Base-by-base conservation (phyloP, 2,888 invertebrate genomes). In the Ommatoiulus sabulosus region DNA sequence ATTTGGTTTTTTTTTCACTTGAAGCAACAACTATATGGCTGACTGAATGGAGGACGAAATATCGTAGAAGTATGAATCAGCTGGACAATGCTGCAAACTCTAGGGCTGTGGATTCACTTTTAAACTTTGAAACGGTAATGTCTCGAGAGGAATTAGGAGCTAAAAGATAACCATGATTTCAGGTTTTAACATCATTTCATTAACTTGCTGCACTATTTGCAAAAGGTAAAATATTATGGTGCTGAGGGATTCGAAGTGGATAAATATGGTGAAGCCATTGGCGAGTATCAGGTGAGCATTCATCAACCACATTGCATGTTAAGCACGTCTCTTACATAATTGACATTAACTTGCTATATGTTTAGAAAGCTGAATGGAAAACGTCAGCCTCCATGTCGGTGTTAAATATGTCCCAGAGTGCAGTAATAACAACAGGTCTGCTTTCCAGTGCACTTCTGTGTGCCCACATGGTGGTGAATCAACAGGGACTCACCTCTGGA, bases 21-120 rank as follows among this genome's bases (percentile, higher is more conserved):
- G 93, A 17, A 85, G 97, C 94, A 92, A 94, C 95, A 15, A 99
- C 99, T 0, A 95, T 99, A 91, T 93, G 93, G 20, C 95, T 99
- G n/a, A 99, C 99, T 0, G 99, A 99, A 93, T 99, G 99, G 99
- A 94, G 99, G 17, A 99, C 99, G 0, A 97, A 99, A 93, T 99
- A 95, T 93, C 96, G 98, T 91, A 94, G 99, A 52, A 95, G 96
- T 6, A 98, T 98, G 98, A 99, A 99, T 93, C 94, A 96, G 46
- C 96, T 97, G 0, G 99, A 99, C 92, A 99, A 99, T 93, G 97
- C 96, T 63, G 96, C 96, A 89, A 96, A 97, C 91, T 97, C 98
- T 6, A 95, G 96, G 89, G 98, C 98, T 88, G 98, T 99, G 0
- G 99, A 99, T 93, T 99, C 99, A 0, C 93, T 99, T 88, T 94